Evolutionary conservation across 1,140 invertebrate species (phyloP), one percentile per base, ranked within the genome.

Genomic region (Phortica variegata): DNA sequence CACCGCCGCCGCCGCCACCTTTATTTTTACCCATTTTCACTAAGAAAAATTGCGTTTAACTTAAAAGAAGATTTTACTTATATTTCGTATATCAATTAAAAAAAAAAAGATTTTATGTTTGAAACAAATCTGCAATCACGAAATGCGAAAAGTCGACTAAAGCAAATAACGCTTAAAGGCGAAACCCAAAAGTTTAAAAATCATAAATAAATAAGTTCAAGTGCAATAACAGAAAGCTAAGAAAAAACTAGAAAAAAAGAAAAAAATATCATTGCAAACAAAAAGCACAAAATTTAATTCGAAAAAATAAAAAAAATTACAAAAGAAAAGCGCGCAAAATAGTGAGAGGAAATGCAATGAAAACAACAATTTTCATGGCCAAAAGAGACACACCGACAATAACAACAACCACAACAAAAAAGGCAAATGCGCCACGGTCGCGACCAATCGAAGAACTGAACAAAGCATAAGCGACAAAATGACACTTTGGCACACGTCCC

Each of bases 11-110:
- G 9, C 49, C 43, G 10, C 36, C 42, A 31, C 70, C 56, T 38
- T 73, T 73, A 53, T 73, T 73, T 60, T 73, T 73, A 7, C 70
- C 70, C 70, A 73, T 73, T 31, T 36, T 53, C n/a, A n/a, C n/a
- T n/a, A n/a, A n/a, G n/a, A n/a, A n/a, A n/a, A n/a, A n/a, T 40
- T 26, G 5, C 10, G 23, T 26, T 26, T 26, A 26, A 26, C 10
- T 26, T 26, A n/a, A n/a, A n/a, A n/a, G n/a, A n/a, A n/a, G n/a
- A n/a, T n/a, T n/a, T n/a, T n/a, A n/a, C n/a, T n/a, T n/a, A n/a
- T n/a, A n/a, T n/a, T n/a, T n/a, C n/a, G n/a, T n/a, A n/a, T n/a
- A n/a, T n/a, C n/a, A n/a, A n/a, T n/a, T n/a, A n/a, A n/a, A n/a
- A n/a, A n/a, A n/a, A n/a, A n/a, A n/a, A n/a, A n/a, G n/a, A n/a